phyloP scores from a whole-genome alignment of 1,140 invertebrate genomes.

The Delia radicum region DNA sequence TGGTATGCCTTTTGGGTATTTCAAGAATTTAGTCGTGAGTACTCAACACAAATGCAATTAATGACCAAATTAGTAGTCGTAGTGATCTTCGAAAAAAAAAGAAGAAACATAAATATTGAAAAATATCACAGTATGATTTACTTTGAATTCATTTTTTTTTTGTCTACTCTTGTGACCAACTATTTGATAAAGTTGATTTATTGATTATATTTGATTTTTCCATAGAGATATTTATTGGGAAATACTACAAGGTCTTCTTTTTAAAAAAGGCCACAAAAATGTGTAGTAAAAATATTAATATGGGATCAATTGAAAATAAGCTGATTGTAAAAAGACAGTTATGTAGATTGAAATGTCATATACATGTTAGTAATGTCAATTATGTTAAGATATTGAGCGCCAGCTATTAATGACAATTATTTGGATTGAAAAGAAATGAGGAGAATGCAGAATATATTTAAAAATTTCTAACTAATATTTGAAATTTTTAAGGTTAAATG shows the following conservation, averaged over 20 bases:
- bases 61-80: slow-evolving; percentile 52
- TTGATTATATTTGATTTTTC: slow-evolving; percentile 6
- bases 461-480: no score
- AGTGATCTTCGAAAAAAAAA: slow-evolving; percentile 32
- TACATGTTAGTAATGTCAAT: background rate
- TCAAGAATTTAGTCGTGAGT: slow-evolving; percentile 42
- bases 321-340: background rate
- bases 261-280: slow-evolving; percentile 15
- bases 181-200: slow-evolving; percentile 18
- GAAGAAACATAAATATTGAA: slow-evolving; percentile 25
- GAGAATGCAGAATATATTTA: no score
- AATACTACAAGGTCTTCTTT: background rate
- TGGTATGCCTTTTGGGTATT: slow-evolving; percentile 54
- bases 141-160: background rate
- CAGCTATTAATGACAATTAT: background rate
- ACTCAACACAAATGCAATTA: slow-evolving; percentile 44
- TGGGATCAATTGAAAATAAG: background rate
- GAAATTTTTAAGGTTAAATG: no score
- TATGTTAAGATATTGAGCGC: background rate
- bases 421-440: no score
- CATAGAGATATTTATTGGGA: background rate
- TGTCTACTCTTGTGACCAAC: background rate
- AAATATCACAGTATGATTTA: background rate
- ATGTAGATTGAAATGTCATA: slow-evolving; percentile 23
- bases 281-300: slow-evolving; percentile 12